A percentile compares a stretch with the other conserved stretches of the same genome.
Conservation (phyloP, 1,140 invertebrate genomes). For the Bombus impatiens region DNA sequence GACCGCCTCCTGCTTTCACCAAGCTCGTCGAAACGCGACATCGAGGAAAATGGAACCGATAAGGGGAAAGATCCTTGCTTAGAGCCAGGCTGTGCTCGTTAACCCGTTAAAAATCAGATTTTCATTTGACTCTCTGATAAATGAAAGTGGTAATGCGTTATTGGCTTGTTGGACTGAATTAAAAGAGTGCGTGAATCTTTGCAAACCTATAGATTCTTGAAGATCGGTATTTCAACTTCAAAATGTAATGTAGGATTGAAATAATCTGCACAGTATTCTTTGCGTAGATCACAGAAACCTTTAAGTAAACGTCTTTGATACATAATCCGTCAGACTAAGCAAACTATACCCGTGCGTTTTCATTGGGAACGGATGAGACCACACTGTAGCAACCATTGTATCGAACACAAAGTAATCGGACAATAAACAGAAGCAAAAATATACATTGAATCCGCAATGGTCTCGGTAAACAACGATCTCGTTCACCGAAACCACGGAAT, state of each 20-base stretch:
- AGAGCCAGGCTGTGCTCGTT: not conserved
- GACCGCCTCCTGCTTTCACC: not conserved
- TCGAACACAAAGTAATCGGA: not conserved
- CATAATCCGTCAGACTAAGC: not conserved
- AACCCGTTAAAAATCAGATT: not conserved
- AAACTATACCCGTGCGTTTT: not conserved
- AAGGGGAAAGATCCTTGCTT: not conserved
- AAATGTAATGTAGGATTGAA: not conserved
- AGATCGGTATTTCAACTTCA: not conserved
- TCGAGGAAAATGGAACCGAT: conserved; percentile 31
- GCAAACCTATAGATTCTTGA: not conserved
- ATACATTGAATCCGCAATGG: no score
- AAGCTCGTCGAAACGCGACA: not conserved
- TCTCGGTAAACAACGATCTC: conserved; percentile 5
- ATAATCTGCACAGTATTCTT: not conserved
- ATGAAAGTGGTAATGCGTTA: not conserved
- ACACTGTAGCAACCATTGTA: not conserved
- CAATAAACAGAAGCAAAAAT: not conserved
- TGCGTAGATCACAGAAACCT: not conserved
- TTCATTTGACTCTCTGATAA: not conserved
- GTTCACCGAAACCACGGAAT: no score
- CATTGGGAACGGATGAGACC: not conserved
- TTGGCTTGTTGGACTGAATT: not conserved
- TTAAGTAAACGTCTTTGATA: not conserved
- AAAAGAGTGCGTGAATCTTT: not conserved